Conservation (phyloP, 2,113 vertebrate species). For the Larimichthys polyactis region DNA sequence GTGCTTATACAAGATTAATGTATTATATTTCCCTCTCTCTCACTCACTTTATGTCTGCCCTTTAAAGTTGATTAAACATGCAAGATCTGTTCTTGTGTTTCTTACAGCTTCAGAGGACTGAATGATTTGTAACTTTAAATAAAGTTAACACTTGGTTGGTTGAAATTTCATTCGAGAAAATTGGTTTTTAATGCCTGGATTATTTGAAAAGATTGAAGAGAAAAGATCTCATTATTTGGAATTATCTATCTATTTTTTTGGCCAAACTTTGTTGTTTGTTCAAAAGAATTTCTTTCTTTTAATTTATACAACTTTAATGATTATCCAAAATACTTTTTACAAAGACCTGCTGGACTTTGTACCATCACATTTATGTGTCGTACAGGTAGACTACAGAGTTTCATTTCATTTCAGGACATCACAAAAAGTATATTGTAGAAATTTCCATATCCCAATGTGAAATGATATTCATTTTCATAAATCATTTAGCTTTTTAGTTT, state of each 20-base stretch:
- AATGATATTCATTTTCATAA: too few relatives aligned
- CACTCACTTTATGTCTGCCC: not conserved
- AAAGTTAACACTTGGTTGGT: not conserved
- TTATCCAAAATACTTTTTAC: too few relatives aligned
- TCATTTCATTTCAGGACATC: too few relatives aligned
- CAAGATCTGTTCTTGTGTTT: slow-evolving; percentile 17
- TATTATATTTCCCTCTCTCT: not conserved
- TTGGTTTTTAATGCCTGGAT: not conserved
- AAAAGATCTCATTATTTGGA: slow-evolving; percentile 6
- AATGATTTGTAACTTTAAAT: slow-evolving; percentile 37
- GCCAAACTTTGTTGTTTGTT: not conserved
- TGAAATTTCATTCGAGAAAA: not conserved
- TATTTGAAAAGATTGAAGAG: not conserved
- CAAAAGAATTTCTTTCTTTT: not conserved
- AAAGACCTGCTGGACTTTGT: not conserved
- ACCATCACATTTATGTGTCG: not conserved
- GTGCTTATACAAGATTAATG: not conserved
- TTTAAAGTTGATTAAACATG: slow-evolving; percentile 44
- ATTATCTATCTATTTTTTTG: not conserved
- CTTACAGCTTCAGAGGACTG: slow-evolving; percentile 23
- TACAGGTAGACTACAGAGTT: not conserved
- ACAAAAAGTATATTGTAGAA: not conserved
- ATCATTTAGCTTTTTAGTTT: not conserved
- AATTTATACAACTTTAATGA: too few relatives aligned
- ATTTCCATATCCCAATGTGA: not conserved